Conservation (phyloP, 2,113 vertebrate species). For the Erpornis zantholeuca region DNA sequence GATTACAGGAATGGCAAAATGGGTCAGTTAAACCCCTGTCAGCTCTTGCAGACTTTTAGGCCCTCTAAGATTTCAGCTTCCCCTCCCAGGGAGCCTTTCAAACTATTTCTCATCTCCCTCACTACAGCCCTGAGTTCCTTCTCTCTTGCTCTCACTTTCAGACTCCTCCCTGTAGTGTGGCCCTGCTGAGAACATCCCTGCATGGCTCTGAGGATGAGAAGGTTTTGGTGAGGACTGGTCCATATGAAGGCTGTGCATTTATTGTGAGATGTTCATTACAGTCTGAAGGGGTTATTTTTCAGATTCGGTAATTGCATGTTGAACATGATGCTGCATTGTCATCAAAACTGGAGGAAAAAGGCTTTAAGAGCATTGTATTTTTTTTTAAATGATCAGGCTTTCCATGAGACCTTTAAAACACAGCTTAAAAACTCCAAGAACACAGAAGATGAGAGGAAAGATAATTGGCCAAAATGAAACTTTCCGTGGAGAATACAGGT, state of each 20-base stretch:
- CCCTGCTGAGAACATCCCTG: background rate
- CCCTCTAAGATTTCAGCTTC: background rate
- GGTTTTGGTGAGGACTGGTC: background rate
- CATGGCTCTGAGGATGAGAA: background rate
- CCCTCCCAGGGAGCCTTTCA: background rate
- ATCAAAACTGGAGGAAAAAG: background rate
- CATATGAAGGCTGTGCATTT: background rate
- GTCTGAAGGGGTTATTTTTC: background rate
- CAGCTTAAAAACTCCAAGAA: background rate
- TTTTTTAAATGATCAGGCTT: background rate
- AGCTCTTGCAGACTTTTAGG: background rate
- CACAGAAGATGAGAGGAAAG: background rate
- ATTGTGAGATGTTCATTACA: background rate
- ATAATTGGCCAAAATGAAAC: background rate
- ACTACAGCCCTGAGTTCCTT: background rate
- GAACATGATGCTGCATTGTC: background rate
- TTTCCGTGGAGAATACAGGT: background rate
- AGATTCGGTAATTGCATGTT: background rate
- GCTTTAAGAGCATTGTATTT: background rate
- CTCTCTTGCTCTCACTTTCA: slow-evolving; percentile 48
- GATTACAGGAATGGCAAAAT: background rate
- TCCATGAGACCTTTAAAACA: background rate
- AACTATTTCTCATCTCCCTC: background rate
- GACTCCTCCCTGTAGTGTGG: slow-evolving; percentile 37
- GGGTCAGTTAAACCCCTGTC: background rate